These are phyloP conservation scores for Melanocharis versteri DNA, from an alignment of 2,113 vertebrate genomes.

Conservation along the genomic window DNA sequence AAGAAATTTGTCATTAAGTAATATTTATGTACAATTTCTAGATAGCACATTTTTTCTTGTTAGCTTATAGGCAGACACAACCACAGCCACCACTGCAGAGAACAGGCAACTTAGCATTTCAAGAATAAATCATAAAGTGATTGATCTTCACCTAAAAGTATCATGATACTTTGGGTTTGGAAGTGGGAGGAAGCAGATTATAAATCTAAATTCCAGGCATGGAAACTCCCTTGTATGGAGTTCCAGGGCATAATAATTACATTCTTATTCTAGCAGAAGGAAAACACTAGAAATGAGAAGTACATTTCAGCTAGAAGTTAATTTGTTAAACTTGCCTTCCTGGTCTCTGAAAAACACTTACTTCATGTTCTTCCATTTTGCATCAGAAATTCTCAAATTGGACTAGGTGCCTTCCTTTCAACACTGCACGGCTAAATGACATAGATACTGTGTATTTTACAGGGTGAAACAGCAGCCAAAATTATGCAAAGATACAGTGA, in stretches of 20 bases:
- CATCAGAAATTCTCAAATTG: not conserved
- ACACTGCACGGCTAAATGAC: not conserved
- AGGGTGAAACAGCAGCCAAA: not conserved
- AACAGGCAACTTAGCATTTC: constrained; percentile 17
- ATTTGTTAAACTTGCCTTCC: not conserved
- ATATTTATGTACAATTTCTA: not conserved
- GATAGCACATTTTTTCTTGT: not conserved
- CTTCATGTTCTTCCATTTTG: not conserved
- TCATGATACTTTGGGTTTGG: not conserved
- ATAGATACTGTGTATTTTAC: not conserved
- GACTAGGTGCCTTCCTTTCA: not conserved
- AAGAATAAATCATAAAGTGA: constrained; percentile 41
- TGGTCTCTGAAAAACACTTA: not conserved
- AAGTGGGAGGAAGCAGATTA: not conserved
- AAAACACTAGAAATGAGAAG: not conserved
- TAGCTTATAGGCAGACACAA: not conserved
- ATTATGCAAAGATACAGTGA: not conserved
- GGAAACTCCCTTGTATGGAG: constrained; percentile 45
- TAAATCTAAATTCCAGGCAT: constrained; percentile 57
- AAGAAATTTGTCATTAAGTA: constrained; percentile 4
- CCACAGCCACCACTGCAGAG: not conserved
- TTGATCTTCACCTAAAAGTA: constrained; percentile 14
- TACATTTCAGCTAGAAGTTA: not conserved
- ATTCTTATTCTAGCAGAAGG: constrained; percentile 30
- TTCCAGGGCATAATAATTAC: constrained; percentile 34